phyloP scores from a whole-genome alignment of 2,113 vertebrate genomes.

The Pteronura brasiliensis region DNA sequence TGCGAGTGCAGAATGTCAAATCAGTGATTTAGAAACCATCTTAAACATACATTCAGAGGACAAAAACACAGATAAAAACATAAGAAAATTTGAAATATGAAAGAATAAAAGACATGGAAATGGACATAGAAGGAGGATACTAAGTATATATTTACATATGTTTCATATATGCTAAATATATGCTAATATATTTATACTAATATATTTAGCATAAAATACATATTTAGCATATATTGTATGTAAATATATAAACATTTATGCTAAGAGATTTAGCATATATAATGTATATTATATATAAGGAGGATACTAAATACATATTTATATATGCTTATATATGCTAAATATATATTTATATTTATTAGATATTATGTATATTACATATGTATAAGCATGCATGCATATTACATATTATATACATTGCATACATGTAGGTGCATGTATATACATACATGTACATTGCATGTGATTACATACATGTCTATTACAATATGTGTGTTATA shows the following conservation, averaged over 20 bases:
- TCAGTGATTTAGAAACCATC: background rate
- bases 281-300: background rate
- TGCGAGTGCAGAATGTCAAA: background rate
- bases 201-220: background rate
- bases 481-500: too few species aligned
- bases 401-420: too few species aligned
- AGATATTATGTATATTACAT: background rate
- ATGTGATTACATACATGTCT: too few species aligned
- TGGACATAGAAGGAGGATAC: background rate
- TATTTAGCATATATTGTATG: background rate
- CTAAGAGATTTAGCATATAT: background rate
- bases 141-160: background rate
- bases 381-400: background rate
- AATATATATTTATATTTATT: background rate
- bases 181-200: background rate
- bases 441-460: too few species aligned
- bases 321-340: background rate
- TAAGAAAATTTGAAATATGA: background rate
- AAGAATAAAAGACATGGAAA: background rate
- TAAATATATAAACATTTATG: background rate
- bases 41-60: background rate
- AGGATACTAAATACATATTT: background rate
- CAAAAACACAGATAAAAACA: background rate
- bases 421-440: too few species aligned
- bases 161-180: background rate